These are phyloP conservation scores for Caenorhabditis brenneri DNA, from an alignment of 1,140 invertebrate species.

Conservation along the genomic window DNA sequence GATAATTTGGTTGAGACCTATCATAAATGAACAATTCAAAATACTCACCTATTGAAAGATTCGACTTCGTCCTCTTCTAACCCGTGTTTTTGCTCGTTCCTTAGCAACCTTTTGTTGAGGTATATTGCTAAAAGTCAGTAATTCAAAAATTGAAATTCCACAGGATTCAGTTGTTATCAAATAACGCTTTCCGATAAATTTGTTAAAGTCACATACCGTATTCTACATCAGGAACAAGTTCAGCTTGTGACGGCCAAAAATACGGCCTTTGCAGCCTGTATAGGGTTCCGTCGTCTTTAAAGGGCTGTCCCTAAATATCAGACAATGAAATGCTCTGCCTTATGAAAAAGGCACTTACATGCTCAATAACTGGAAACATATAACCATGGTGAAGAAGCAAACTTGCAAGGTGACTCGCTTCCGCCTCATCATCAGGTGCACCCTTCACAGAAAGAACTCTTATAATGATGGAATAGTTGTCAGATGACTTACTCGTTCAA, in stretches of 20 bases:
- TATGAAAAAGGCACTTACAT: slow-evolving; percentile 38
- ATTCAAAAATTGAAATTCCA: neutral
- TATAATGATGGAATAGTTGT: neutral
- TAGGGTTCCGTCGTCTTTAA: slow-evolving; percentile 69
- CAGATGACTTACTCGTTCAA: slow-evolving; percentile 59
- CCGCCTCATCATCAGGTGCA: slow-evolving; percentile 61
- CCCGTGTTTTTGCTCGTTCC: slow-evolving; percentile 70
- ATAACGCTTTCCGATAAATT: too few species aligned
- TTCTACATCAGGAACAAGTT: slow-evolving; percentile 69
- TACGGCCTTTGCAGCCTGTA: slow-evolving; percentile 70
- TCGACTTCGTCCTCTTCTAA: slow-evolving; percentile 69
- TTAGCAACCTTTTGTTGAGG: slow-evolving; percentile 67
- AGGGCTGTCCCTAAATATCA: slow-evolving; percentile 39
- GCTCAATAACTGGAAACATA: slow-evolving; percentile 66
- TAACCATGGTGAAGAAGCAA: slow-evolving; percentile 69
- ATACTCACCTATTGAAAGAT: slow-evolving; percentile 62
- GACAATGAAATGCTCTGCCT: neutral
- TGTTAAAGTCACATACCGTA: slow-evolving; percentile 59
- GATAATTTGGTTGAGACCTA: too few species aligned
- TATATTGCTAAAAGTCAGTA: slow-evolving; percentile 65
- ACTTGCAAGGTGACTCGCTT: slow-evolving; percentile 68
- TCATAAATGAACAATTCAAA: neutral
- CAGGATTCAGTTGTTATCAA: too few species aligned
- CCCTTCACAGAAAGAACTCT: slow-evolving; percentile 4
- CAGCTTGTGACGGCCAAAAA: slow-evolving; percentile 70